phyloP scores from a whole-genome alignment of 2,113 vertebrate species.

The Aspiorhynchus laticeps region DNA sequence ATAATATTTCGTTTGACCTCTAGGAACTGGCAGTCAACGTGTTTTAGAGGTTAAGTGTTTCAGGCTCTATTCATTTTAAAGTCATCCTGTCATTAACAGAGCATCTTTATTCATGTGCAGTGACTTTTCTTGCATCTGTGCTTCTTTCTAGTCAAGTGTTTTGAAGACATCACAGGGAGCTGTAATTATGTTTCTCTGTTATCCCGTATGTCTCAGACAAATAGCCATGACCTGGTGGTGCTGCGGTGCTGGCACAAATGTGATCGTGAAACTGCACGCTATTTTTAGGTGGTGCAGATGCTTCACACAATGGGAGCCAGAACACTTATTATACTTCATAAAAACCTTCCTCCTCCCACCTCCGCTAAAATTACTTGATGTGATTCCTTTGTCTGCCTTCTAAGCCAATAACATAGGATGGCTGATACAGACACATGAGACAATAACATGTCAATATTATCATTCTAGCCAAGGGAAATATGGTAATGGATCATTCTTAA shows the following conservation, averaged over 20 bases:
- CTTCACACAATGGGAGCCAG: slow-evolving; percentile 32
- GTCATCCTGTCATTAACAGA: not conserved
- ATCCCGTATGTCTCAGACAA: slow-evolving; percentile 17
- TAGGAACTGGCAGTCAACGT: not conserved
- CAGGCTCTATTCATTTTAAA: not conserved
- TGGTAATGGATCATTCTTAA: not conserved
- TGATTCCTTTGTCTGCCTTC: slow-evolving; percentile 17
- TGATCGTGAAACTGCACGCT: not conserved
- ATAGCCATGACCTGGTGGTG: slow-evolving; percentile 22
- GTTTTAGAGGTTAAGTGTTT: not conserved
- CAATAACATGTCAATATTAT: not conserved
- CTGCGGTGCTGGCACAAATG: slow-evolving; percentile 14
- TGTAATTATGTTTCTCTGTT: slow-evolving; percentile 48
- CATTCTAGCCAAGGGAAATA: not conserved
- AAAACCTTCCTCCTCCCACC: not conserved
- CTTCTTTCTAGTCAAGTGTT: not conserved
- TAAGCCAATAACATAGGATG: not conserved
- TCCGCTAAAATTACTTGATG: not conserved
- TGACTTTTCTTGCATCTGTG: slow-evolving; percentile 8
- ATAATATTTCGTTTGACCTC: not conserved
- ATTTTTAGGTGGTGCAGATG: slow-evolving; percentile 43
- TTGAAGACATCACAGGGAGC: not conserved
- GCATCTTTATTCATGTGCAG: not conserved
- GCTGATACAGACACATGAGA: not conserved
- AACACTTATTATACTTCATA: slow-evolving; percentile 12